Percentiles rank a stretch among this genome's conserved stretches.
These are phyloP conservation scores for Anhinga anhinga DNA, from an alignment of 2,113 vertebrate species.

Conservation along the genomic window DNA sequence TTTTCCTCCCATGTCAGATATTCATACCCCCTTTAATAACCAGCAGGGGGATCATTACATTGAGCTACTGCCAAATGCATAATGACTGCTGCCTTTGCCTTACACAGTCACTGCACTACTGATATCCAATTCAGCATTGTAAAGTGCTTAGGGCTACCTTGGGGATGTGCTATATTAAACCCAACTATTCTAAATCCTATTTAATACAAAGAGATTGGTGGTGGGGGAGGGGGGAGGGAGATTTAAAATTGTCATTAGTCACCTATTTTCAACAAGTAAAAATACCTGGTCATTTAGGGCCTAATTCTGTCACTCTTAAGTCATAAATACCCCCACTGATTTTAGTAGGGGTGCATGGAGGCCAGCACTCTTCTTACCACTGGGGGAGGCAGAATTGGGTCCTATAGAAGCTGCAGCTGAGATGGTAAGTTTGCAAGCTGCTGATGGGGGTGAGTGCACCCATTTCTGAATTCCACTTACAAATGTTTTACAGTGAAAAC, in stretches of 20 bases:
- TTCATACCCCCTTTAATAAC: conserved; percentile 67
- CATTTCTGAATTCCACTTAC: conserved; percentile 44
- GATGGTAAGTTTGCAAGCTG: conserved; percentile 42
- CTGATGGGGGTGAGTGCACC: not conserved
- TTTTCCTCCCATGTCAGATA: conserved; percentile 62
- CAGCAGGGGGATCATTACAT: conserved; percentile 66
- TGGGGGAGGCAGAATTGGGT: not conserved
- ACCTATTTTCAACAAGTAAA: conserved; percentile 54
- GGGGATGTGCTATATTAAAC: conserved; percentile 65
- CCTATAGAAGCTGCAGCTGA: not conserved
- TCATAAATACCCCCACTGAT: not conserved
- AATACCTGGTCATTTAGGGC: conserved; percentile 30
- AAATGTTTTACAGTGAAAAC: conserved; percentile 55
- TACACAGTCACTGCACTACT: conserved; percentile 33
- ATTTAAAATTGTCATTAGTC: conserved; percentile 49
- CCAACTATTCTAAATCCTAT: conserved; percentile 71
- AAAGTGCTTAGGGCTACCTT: conserved; percentile 72
- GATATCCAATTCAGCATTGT: conserved; percentile 70
- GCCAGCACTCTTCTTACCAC: not conserved
- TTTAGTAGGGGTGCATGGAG: not conserved
- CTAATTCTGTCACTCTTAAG: not conserved
- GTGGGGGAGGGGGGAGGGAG: not conserved
- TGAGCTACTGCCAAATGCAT: conserved; percentile 70
- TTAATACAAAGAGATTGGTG: conserved; percentile 63
- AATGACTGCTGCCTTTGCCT: conserved; percentile 63